Base-by-base conservation (phyloP, 2,888 invertebrate species). In the Epistrophe eligans region DNA sequence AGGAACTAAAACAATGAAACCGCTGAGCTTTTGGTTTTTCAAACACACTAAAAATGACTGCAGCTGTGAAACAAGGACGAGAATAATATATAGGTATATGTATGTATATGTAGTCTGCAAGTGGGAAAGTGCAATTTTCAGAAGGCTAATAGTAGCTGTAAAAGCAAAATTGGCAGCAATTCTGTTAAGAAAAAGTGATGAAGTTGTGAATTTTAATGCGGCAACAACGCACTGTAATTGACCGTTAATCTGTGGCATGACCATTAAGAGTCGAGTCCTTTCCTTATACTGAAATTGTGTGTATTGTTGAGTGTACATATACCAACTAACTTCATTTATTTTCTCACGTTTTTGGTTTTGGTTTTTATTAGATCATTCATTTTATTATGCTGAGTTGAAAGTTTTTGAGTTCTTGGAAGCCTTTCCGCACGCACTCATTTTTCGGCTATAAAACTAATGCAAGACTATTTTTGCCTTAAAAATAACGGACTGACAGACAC, bases 1-100 rank as follows among this genome's bases (percentile, higher is more conserved):
- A 74, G 8, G 15, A 15, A 50, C 79, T 85, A 85, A 83, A 88
- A 83, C 89, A 89, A 88, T 88, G 79, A 79, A 84, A 79, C 48
- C 81, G 82, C 84, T 79, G 80, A 83, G 84, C 84, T 81, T 79
- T 40, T 81, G 79, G 79, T 79, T 82, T 88, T 82, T 7, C 10
- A 70, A 80, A 67, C 38, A 67, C 38, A 45, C 19, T 52, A 38
- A 19, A 11, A 66, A 66, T 48, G 48, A 70, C 43, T 67, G 64
- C 73, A 64, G 43, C 19, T 43, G 43, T 66, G 62, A 52, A 72
- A 52, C 8, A 13, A 77, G 45, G 43, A 43, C 60, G 38, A 60
- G 15, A 43, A 15, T 67, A n/a, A n/a, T n/a, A n/a, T n/a, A n/a
- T n/a, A n/a, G n/a, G n/a, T n/a, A n/a, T n/a, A 70, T 38, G 43